Base-by-base conservation (phyloP, 2,888 invertebrate species). In the Aphrophora alni region DNA sequence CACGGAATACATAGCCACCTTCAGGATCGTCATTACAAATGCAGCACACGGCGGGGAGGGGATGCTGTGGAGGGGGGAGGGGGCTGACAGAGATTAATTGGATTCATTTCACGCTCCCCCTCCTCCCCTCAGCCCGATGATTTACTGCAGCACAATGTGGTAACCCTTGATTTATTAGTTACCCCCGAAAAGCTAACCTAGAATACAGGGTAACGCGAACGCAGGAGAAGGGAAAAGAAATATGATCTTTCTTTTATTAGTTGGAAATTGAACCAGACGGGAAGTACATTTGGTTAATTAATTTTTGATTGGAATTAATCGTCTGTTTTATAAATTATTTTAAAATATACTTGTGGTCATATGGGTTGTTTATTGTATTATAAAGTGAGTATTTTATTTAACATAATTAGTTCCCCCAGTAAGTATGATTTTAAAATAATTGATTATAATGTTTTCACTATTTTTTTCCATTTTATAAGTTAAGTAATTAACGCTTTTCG, bases 11-110 rank as follows among this genome's bases (percentile, higher is more conserved):
- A 14, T 44, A 1, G 44, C 14, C 14, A 59, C 59, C 21, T 59
- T n/a, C 59, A 3, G 14, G 59, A 21, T 21, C n/a, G 26, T 17
- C 72, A 75, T 80, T 75, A 71, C 33, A 27, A 75, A 76, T 72
- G 71, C 80, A 71, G 33, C 59, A 33, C 75, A 75, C 80, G 82
- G 77, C 81, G 78, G 80, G 80, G 80, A 73, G 51, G 77, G 76
- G 82, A 38, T 33, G 75, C 26, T 33, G 81, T 4, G 75, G 76
- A 33, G 80, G 71, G 73, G 8, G 76, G 26, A 74, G 75, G 70
- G 14, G 82, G 76, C 27, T 76, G 83, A 83, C 83, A 83, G 82
- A 84, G 84, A 84, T 83, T 82, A 83, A 84, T 84, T 82, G 83
- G 82, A 81, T 83, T 83, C 84, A 84, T 83, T 83, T 83, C 83